A percentile compares a stretch with the other conserved stretches of the same genome.
Conservation (phyloP, 1,140 invertebrate species). For the Pristionchus pacificus region DNA sequence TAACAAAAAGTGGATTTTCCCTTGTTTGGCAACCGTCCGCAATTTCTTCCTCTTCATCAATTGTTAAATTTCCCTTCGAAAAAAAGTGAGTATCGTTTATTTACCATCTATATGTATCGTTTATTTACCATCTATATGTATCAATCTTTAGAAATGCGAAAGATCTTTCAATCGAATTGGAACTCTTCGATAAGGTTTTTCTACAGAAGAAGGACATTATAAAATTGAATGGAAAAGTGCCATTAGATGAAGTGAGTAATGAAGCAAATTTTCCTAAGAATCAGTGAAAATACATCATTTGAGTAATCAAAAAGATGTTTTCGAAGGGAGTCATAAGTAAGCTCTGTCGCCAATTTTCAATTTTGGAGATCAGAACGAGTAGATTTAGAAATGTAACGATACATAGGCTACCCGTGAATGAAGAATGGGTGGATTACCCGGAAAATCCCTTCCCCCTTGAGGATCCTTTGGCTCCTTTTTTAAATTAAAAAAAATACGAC, state of each 20-base stretch:
- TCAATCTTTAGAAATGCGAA: constrained; percentile 8
- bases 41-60: constrained; percentile 40
- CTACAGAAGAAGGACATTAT: constrained; percentile 38
- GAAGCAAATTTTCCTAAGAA: not conserved
- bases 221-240: constrained; percentile 29
- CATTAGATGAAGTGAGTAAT: constrained; percentile 22
- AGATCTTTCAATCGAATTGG: constrained; percentile 32
- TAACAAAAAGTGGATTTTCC: constrained; percentile 54
- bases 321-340: too few relatives aligned
- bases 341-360: too few relatives aligned
- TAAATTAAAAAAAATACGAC: too few relatives aligned
- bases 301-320: too few relatives aligned
- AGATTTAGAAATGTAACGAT: too few relatives aligned
- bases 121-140: not conserved
- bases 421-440: too few relatives aligned
- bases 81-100: constrained; percentile 37
- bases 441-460: too few relatives aligned
- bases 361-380: too few relatives aligned
- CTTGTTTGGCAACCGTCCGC: constrained; percentile 56
- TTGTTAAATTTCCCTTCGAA: constrained; percentile 57
- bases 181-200: constrained; percentile 39
- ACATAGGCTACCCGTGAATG: too few relatives aligned
- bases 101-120: too few relatives aligned
- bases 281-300: not conserved
- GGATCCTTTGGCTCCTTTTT: too few relatives aligned